Evolutionary conservation across 2,113 vertebrate species (phyloP), one percentile per base, ranked within the genome.

Genomic region (Scortum barcoo): DNA sequence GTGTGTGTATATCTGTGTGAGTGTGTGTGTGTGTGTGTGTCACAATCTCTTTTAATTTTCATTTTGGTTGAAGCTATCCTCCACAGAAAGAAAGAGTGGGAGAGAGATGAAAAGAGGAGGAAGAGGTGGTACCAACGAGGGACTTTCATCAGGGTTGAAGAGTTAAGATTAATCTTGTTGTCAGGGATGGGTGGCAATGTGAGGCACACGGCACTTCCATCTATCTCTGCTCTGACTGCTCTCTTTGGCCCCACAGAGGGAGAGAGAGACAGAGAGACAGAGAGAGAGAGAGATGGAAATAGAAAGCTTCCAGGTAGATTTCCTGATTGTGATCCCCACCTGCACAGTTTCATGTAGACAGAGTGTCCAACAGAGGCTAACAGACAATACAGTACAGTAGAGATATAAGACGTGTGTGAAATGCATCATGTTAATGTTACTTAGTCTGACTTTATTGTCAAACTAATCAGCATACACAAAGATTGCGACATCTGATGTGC

Each of bases 91-190:
- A 60, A 53, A 24, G 62, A 53, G 54, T 8, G 38, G 61, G 50
- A 7, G 62, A 54, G 60, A 57, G 48, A 88, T 83, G 77, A 75
- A 77, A 75, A 48, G 76, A 82, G 33, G 65, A 63, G 70, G 76
- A 63, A 76, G 75, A 74, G 75, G 75, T 19, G 73, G 63, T 16
- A 57, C 63, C 30, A 44, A 68, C 13, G 6, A 24, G 78, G 80
- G 76, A 88, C 73, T 93, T 90, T 89, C 79, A 90, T 91, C 91
- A 84, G 81, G 56, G 72, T 50, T 84, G 83, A 87, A 67, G 85
- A 89, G 86, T 62, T 54, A 69, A 91, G 91, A 93, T 92, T 91
- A 88, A 93, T 94, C 88, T 87, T 80, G 84, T 85, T 89, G 86
- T 87, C 86, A 85, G 81, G 79, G 85, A 76, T 69, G 76, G 79